These are phyloP conservation scores for Drosophila simulans DNA, from an alignment of 1,140 invertebrate genomes.

Conservation along the genomic window DNA sequence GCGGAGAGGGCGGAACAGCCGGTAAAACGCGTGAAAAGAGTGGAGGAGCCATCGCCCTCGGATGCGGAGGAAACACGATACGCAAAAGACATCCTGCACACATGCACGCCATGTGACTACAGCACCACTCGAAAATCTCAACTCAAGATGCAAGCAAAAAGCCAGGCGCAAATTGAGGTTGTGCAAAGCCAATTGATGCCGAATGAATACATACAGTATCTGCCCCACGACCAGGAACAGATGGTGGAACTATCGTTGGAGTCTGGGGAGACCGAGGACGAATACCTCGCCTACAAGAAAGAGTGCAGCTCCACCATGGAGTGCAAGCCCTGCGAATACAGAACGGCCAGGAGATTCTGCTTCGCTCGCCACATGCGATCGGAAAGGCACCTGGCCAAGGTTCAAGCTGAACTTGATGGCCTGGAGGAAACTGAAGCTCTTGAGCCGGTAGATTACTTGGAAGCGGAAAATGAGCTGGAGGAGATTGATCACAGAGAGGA, in stretches of 20 bases:
- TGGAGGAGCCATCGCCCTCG: neutral
- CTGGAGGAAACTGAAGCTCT: neutral
- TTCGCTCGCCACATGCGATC: constrained; percentile 34
- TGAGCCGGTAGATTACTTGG: neutral
- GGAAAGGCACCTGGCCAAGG: constrained; percentile 2
- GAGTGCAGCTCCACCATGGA: constrained; percentile 8
- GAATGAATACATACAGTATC: neutral
- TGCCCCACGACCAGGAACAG: neutral
- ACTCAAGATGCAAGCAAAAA: constrained; percentile 3
- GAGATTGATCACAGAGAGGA: neutral
- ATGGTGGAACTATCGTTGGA: neutral
- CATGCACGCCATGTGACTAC: constrained; percentile 9
- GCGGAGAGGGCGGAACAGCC: neutral
- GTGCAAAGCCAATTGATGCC: no score
- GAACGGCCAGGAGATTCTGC: constrained; percentile 20
- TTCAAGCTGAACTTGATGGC: neutral
- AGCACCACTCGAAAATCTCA: neutral
- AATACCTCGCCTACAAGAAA: neutral
- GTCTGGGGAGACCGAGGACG: neutral
- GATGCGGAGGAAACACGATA: no score
- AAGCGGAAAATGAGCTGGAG: neutral
- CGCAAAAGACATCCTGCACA: neutral
- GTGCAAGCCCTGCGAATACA: constrained; percentile 34
- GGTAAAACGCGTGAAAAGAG: neutral
- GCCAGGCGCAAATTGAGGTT: neutral